Conservation (phyloP, 1,140 invertebrate genomes). For the Carcinoscorpius rotundicauda region DNA sequence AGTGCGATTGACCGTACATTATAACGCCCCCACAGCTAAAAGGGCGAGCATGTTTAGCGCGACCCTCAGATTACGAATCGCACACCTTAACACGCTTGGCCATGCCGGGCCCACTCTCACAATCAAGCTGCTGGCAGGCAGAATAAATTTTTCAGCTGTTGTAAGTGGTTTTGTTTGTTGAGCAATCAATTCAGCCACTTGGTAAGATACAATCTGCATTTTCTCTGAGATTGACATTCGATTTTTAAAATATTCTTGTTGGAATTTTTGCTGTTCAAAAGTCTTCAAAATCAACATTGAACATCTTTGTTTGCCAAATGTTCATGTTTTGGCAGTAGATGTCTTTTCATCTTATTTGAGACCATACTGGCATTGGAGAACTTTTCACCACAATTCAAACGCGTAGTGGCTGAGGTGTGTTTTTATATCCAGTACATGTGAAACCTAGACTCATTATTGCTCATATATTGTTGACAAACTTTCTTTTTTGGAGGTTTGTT, state of each 20-base stretch:
- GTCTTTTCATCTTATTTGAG: constrained; percentile 2
- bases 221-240: background rate
- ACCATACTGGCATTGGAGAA: constrained; percentile 4
- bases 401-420: constrained; percentile 30
- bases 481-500: no score
- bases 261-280: background rate
- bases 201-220: constrained; percentile 2
- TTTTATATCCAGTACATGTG: no score
- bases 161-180: constrained; percentile 12
- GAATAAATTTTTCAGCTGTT: constrained; percentile 8
- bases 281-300: background rate
- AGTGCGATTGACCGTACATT: no score
- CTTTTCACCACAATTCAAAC: constrained; percentile 2
- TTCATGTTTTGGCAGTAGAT: background rate
- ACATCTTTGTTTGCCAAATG: background rate
- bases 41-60: no score
- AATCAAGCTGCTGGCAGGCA: constrained; percentile 8
- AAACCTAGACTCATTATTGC: no score
- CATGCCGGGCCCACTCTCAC: no score
- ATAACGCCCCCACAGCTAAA: no score
- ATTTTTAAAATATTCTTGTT: background rate
- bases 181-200: constrained; percentile 13
- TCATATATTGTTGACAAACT: no score
- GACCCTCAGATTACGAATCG: no score
- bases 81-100: no score